Conservation (phyloP, 2,888 invertebrate species). For the Melanostoma mellinum region DNA sequence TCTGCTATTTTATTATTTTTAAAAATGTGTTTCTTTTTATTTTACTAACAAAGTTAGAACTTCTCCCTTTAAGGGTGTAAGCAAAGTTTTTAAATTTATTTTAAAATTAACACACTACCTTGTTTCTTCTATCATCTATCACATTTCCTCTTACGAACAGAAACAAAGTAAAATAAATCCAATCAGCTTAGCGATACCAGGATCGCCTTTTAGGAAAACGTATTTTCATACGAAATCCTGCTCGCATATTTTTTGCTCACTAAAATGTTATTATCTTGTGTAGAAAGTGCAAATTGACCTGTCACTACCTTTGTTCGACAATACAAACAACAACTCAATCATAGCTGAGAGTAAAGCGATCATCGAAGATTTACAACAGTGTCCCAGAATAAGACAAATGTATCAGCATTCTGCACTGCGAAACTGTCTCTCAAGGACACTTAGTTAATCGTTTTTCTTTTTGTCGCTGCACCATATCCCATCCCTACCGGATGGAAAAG, state of each 20-base stretch:
- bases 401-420: slow-evolving; percentile 45
- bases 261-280: slow-evolving; percentile 8
- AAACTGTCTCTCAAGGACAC: slow-evolving; percentile 64
- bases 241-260: background rate
- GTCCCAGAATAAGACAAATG: slow-evolving; percentile 35
- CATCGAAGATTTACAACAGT: slow-evolving; percentile 67
- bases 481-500: slow-evolving; percentile 59
- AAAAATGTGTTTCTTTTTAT: no score
- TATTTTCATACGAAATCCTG: no score
- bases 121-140: no score
- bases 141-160: no score
- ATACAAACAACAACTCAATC: slow-evolving; percentile 58
- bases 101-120: no score
- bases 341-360: slow-evolving; percentile 62
- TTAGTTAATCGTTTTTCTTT: slow-evolving; percentile 55
- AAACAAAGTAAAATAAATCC: no score
- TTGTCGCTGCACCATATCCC: slow-evolving; percentile 40
- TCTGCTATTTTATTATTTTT: no score
- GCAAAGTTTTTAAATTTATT: no score
- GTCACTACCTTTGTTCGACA: slow-evolving; percentile 26
- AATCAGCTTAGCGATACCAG: no score
- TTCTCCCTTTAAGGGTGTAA: no score
- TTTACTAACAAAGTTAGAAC: no score
- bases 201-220: no score
- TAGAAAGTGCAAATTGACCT: slow-evolving; percentile 14